A percentile compares a stretch with the other conserved stretches of the same genome.
Evolutionary conservation across 1,140 invertebrate species (phyloP).

Genomic region (Mizuhopecten yessoensis): DNA sequence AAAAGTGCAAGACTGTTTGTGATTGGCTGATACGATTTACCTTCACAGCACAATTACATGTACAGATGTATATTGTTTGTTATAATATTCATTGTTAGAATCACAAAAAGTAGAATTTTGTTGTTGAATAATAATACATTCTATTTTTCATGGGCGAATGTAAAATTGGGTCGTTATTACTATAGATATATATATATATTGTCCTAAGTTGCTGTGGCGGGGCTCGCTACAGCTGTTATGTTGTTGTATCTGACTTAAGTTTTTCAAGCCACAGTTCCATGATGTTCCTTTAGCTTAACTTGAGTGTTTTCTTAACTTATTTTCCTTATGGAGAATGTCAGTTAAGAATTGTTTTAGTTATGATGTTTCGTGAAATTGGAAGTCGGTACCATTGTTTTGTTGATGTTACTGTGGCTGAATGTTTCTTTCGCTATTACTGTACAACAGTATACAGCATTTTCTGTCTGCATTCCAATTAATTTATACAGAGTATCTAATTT

Average conservation of each 20-base stretch:
- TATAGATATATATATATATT: background rate
- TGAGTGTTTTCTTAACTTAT: background rate
- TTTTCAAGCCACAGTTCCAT: background rate
- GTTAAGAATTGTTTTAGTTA: background rate
- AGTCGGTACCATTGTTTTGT: background rate
- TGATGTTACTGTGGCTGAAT: background rate
- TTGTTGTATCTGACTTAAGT: background rate
- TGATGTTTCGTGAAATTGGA: background rate
- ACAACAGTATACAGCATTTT: background rate
- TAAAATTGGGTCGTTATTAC: background rate
- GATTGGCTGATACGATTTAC: background rate
- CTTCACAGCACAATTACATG: background rate
- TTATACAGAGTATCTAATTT: background rate
- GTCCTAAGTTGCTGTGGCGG: background rate
- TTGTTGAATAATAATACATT: background rate
- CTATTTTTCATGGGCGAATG: conserved; percentile 25
- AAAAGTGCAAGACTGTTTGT: background rate
- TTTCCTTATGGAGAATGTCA: background rate
- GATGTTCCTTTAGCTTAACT: background rate
- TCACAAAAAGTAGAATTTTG: background rate
- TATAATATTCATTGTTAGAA: too few species aligned
- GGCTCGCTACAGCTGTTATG: background rate
- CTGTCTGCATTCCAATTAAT: background rate
- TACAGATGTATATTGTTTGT: conserved; percentile 15
- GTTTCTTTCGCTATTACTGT: background rate